phyloP scores from a whole-genome alignment of 2,113 vertebrate species.

The Chascanopsetta lugubris region DNA sequence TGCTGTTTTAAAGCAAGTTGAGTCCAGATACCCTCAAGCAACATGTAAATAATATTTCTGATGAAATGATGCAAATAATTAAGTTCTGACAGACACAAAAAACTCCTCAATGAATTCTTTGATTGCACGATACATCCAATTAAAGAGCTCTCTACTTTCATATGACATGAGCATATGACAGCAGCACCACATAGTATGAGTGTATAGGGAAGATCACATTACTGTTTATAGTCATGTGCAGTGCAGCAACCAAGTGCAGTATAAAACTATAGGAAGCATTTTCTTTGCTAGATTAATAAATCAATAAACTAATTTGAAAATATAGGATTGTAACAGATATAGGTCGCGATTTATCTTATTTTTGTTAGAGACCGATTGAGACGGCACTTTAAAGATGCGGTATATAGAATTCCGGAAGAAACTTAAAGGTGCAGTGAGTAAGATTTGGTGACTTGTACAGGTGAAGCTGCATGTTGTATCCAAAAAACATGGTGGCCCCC shows the following conservation, averaged over 20 bases:
- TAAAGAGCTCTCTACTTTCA: neutral
- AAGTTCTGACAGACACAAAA: neutral
- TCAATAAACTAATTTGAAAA: conserved; percentile 18
- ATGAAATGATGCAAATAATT: neutral
- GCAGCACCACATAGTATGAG: neutral
- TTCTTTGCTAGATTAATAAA: conserved; percentile 24
- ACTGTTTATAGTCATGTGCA: conserved; percentile 5
- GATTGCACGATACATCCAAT: neutral
- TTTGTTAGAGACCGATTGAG: conserved; percentile 31
- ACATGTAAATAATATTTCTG: neutral
- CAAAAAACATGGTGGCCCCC: too few species aligned
- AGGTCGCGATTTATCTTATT: conserved; percentile 25
- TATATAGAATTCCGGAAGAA: conserved; percentile 5
- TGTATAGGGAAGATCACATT: neutral
- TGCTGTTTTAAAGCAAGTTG: conserved; percentile 4
- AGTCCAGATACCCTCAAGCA: neutral
- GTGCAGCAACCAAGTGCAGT: conserved; percentile 17
- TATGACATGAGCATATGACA: neutral
- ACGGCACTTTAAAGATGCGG: conserved; percentile 3
- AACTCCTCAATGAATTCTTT: neutral
- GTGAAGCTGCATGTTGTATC: conserved; percentile 12
- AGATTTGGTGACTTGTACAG: too few species aligned
- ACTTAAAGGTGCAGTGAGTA: conserved; percentile 16
- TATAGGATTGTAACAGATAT: conserved; percentile 13
- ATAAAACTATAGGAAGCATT: conserved; percentile 38